Percentiles rank a stretch among this genome's conserved stretches.
Conservation (phyloP, 37 sponge, comb jelly and placozoan species). For the Chondrosia reniformis region DNA sequence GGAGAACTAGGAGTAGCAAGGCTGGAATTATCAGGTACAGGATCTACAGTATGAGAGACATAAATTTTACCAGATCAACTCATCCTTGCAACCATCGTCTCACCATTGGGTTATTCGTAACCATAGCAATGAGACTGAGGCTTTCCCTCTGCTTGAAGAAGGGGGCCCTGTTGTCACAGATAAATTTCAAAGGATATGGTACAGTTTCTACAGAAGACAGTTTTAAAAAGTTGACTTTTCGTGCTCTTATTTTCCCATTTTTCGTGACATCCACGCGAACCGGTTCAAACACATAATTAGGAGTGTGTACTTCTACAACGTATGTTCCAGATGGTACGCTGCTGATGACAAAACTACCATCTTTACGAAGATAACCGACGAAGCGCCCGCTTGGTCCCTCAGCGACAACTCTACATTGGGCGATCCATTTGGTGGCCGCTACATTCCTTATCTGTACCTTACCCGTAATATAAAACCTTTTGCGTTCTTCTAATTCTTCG, state of each 20-base stretch:
- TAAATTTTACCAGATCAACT: background rate
- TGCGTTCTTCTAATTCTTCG: background rate
- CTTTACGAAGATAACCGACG: slow-evolving; percentile 60
- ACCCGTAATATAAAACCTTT: slow-evolving; percentile 9
- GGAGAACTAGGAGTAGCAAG: slow-evolving; percentile 77
- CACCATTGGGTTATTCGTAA: slow-evolving; percentile 88
- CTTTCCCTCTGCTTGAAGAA: slow-evolving; percentile 90
- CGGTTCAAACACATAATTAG: slow-evolving; percentile 79
- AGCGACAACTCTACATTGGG: slow-evolving; percentile 36
- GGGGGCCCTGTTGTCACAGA: slow-evolving; percentile 43
- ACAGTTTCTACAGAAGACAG: slow-evolving; percentile 46
- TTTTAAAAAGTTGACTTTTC: slow-evolving; percentile 76
- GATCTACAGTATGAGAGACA: slow-evolving; percentile 32
- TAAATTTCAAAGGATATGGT: slow-evolving; percentile 83
- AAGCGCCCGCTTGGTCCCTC: slow-evolving; percentile 78
- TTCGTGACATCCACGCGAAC: slow-evolving; percentile 88
- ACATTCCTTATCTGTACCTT: slow-evolving; percentile 24
- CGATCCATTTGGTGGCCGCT: slow-evolving; percentile 26
- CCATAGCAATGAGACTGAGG: slow-evolving; percentile 63
- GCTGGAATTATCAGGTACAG: slow-evolving; percentile 81
- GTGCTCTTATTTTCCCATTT: slow-evolving; percentile 76
- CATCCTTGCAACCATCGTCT: background rate
- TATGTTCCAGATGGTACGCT: slow-evolving; percentile 86
- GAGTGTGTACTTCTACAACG: slow-evolving; percentile 79
- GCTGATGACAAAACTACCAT: slow-evolving; percentile 68